Percentiles rank a stretch among this genome's conserved stretches.
phyloP scores from a whole-genome alignment of 2,113 vertebrate genomes.

The Thomomys bottae region DNA sequence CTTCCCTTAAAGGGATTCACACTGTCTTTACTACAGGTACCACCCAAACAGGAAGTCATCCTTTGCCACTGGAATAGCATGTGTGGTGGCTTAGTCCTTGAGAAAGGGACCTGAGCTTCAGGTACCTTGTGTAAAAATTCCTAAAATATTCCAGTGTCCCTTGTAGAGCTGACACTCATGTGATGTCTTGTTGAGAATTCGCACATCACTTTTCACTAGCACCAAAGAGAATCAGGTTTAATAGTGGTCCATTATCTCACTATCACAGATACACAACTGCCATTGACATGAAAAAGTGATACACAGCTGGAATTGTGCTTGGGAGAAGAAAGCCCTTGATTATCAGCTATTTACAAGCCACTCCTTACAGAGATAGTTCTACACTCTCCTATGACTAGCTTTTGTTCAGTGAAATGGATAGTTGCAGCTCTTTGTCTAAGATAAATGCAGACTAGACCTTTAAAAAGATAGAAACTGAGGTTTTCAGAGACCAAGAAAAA shows the following conservation, averaged over 20 bases:
- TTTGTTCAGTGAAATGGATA: slow-evolving; percentile 50
- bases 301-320: slow-evolving; percentile 6
- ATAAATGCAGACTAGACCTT: slow-evolving; percentile 46
- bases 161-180: neutral
- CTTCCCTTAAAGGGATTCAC: neutral
- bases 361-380: slow-evolving; percentile 27
- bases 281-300: slow-evolving; percentile 47
- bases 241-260: slow-evolving; percentile 79
- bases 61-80: neutral
- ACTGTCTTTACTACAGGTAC: neutral
- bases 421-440: slow-evolving; percentile 69
- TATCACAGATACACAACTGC: slow-evolving; percentile 63
- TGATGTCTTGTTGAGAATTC: neutral
- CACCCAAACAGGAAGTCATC: neutral
- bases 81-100: neutral
- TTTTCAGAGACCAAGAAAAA: slow-evolving; percentile 71
- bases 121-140: neutral
- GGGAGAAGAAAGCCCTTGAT: slow-evolving; percentile 53
- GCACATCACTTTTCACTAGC: slow-evolving; percentile 13
- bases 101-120: neutral
- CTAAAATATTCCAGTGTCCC: neutral
- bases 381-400: slow-evolving; percentile 38
- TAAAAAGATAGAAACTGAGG: slow-evolving; percentile 53
- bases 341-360: slow-evolving; percentile 49
- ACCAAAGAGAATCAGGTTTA: slow-evolving; percentile 68